A percentile compares a stretch with the other conserved stretches of the same genome.
These are phyloP conservation scores for Clunio marinus DNA, from an alignment of 2,888 invertebrate species.

Conservation along the genomic window DNA sequence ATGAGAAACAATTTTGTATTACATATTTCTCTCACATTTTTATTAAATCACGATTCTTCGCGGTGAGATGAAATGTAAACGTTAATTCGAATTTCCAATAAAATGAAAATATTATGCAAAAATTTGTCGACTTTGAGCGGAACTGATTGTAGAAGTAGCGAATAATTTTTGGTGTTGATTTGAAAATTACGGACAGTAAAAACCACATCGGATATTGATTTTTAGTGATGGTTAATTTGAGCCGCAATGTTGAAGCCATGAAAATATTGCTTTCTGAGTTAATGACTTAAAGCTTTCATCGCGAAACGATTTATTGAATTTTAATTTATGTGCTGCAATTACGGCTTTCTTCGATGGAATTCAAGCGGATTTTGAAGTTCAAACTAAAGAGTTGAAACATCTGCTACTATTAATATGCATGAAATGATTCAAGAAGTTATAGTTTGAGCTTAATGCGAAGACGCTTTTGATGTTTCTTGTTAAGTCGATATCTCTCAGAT, in stretches of 20 bases:
- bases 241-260: background rate
- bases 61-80: too few relatives aligned
- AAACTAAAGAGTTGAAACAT: background rate
- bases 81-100: background rate
- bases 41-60: conserved; percentile 35
- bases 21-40: background rate
- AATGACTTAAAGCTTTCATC: conserved; percentile 5
- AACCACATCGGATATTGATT: conserved; percentile 21
- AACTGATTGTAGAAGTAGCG: background rate
- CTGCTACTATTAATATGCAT: too few relatives aligned
- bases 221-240: background rate
- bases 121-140: conserved; percentile 3
- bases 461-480: too few relatives aligned
- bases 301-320: background rate
- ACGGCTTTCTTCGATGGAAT: too few relatives aligned
- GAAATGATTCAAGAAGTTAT: too few relatives aligned
- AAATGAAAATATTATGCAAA: background rate
- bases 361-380: background rate
- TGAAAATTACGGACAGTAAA: background rate
- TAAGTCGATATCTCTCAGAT: too few relatives aligned
- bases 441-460: too few relatives aligned
- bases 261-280: background rate
- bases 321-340: too few relatives aligned
- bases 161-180: too few relatives aligned
- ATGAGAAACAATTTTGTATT: background rate